Base-by-base conservation (phyloP, 2,888 invertebrate genomes). In the Pocota personata region DNA sequence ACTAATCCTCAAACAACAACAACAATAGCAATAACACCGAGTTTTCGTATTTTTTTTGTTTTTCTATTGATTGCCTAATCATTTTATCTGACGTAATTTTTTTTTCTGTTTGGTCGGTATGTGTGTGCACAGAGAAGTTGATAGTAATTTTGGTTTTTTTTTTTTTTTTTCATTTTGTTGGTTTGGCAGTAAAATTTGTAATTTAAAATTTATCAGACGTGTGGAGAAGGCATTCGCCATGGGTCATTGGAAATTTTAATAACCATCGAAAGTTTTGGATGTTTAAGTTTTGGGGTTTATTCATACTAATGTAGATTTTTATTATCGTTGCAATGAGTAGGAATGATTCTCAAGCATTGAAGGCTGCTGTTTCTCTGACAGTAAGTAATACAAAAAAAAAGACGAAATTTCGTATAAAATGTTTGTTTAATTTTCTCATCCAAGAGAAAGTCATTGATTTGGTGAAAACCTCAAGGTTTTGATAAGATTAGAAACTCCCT, bases 31-130 rank as follows among this genome's bases (percentile, higher is more conserved):
- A 35, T 16, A 57, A 35, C 16, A 14, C 3, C 27, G n/a, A 43
- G 12, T 5, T 24, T 24, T 24, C 4, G 2, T 24, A 3, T 24
- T 24, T 24, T 24, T 24, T 24, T 24, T 24, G 2, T 3, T 60
- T 40, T 30, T n/a, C 14, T 14, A 40, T 16, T 14, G 50, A 52
- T 67, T 52, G 55, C 19, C 19, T 55, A 43, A 69, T 55, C 55
- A 19, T 50, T 48, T 21, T n/a, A 43, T 43, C 40, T 69, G 69
- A 69, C 55, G 69, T 52, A 40, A 50, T 50, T 66, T 50, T 48
- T 32, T 30, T 66, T 21, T 32, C 14, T 19, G 37, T 40, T 21
- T 12, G 60, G 40, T 4, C 40, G 21, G 21, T 27, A 16, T 60
- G 40, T 37, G 14, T 58, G 21, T 58, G 37, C n/a, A 37, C 16